phyloP scores from a whole-genome alignment of 2,888 invertebrate genomes.

The Temnothorax rugatulus region DNA sequence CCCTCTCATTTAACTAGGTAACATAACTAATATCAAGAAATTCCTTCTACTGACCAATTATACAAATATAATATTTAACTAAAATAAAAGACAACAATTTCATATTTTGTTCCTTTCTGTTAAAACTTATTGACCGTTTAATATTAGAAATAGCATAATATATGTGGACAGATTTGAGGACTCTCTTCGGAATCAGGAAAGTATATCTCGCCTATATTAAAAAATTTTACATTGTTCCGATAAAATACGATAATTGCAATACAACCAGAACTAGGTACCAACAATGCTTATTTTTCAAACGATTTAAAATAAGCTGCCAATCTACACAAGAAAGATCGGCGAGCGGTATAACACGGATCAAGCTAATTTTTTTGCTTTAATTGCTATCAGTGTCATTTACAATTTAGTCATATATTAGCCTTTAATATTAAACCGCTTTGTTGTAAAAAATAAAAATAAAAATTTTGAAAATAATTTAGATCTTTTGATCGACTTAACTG shows the following conservation, averaged over 20 bases:
- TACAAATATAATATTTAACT: conserved; percentile 19
- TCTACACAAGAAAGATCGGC: conserved; percentile 48
- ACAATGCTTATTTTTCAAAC: conserved; percentile 50
- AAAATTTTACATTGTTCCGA: conserved; percentile 47
- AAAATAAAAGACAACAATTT: conserved; percentile 28
- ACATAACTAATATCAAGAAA: conserved; percentile 22
- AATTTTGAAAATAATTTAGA: too few species aligned
- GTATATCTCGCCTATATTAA: conserved; percentile 30
- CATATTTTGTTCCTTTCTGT: neutral
- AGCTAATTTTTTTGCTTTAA: too few species aligned
- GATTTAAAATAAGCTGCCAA: conserved; percentile 54
- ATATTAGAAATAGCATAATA: conserved; percentile 17
- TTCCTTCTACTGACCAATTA: conserved; percentile 22
- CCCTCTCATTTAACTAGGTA: conserved; percentile 22
- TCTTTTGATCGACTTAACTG: too few species aligned
- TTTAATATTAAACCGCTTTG: too few species aligned
- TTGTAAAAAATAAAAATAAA: too few species aligned
- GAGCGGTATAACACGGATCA: conserved; percentile 54
- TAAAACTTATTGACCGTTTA: conserved; percentile 1
- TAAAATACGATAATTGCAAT: conserved; percentile 62
- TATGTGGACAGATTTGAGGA: conserved; percentile 28
- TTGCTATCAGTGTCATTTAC: too few species aligned
- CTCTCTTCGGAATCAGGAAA: conserved; percentile 30
- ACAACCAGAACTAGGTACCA: conserved; percentile 69
- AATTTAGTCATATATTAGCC: too few species aligned